phyloP scores from a whole-genome alignment of 2,888 invertebrate species.

The Yponomeuta plumbellus region DNA sequence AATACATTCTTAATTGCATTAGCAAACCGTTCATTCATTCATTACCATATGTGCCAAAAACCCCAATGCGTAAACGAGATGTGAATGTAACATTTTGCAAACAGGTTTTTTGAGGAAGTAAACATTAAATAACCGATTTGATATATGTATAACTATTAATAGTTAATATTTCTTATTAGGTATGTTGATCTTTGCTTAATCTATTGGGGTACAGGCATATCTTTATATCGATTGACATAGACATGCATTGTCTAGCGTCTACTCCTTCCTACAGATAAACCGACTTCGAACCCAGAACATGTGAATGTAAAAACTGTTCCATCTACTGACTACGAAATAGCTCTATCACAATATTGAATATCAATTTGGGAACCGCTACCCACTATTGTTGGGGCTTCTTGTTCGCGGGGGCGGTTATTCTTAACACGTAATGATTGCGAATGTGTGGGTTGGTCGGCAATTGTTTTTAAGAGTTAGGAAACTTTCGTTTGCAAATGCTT shows the following conservation, averaged over 20 bases:
- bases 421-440: constrained; percentile 3
- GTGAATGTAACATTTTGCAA: constrained; percentile 8
- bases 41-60: constrained; percentile 1
- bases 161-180: too few species aligned
- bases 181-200: too few species aligned
- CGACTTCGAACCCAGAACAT: too few species aligned
- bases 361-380: constrained; percentile 12
- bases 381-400: constrained; percentile 11
- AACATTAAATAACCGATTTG: neutral
- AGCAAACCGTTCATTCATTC: neutral
- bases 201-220: too few species aligned
- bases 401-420: constrained; percentile 6
- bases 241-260: too few species aligned
- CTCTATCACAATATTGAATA: constrained; percentile 9
- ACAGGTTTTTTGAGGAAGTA: constrained; percentile 6
- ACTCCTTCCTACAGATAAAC: too few species aligned
- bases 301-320: too few species aligned
- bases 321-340: too few species aligned
- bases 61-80: constrained; percentile 3
- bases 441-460: constrained; percentile 8
- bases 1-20: neutral
- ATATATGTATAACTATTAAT: neutral
- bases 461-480: constrained; percentile 10
- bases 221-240: too few species aligned
- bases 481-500: neutral